Percentiles rank a stretch among this genome's conserved stretches.
phyloP scores from a whole-genome alignment of 2,888 invertebrate genomes.

The Polia nebulosa region DNA sequence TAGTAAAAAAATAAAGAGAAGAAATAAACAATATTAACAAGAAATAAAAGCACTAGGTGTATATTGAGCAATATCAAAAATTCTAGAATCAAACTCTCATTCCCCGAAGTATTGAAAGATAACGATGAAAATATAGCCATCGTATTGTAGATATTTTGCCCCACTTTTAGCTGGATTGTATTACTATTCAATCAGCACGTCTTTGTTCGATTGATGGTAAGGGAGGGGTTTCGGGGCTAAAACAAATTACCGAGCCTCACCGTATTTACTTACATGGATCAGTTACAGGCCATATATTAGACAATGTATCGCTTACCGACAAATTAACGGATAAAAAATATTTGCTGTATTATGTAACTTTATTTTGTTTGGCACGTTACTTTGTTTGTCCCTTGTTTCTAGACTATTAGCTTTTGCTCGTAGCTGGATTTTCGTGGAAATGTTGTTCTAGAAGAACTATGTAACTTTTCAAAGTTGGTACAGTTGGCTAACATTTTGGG shows the following conservation, averaged over 20 bases:
- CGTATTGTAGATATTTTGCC: conserved; percentile 66
- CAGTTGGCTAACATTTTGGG: conserved; percentile 2
- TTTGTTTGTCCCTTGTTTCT: conserved; percentile 38
- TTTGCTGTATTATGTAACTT: conserved; percentile 67
- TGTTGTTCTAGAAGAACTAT: conserved; percentile 34
- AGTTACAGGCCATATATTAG: conserved; percentile 72
- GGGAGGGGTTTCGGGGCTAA: conserved; percentile 71
- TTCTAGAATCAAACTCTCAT: conserved; percentile 21
- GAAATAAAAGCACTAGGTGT: neutral
- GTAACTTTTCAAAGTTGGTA: conserved; percentile 34
- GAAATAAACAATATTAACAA: neutral
- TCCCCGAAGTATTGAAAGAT: conserved; percentile 36
- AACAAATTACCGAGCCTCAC: conserved; percentile 75
- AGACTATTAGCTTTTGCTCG: conserved; percentile 32
- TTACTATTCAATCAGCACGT: conserved; percentile 84
- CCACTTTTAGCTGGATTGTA: conserved; percentile 77
- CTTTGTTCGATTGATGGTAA: conserved; percentile 78
- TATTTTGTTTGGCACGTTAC: conserved; percentile 41
- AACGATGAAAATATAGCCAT: conserved; percentile 43
- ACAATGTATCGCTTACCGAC: conserved; percentile 80
- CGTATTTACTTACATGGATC: conserved; percentile 81
- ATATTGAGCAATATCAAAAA: neutral
- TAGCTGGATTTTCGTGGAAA: conserved; percentile 29
- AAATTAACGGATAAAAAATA: conserved; percentile 78
- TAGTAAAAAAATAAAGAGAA: neutral